These are phyloP conservation scores for Leptoclinus maculatus DNA, from an alignment of 2,797 vertebrate species.

Conservation along the genomic window DNA sequence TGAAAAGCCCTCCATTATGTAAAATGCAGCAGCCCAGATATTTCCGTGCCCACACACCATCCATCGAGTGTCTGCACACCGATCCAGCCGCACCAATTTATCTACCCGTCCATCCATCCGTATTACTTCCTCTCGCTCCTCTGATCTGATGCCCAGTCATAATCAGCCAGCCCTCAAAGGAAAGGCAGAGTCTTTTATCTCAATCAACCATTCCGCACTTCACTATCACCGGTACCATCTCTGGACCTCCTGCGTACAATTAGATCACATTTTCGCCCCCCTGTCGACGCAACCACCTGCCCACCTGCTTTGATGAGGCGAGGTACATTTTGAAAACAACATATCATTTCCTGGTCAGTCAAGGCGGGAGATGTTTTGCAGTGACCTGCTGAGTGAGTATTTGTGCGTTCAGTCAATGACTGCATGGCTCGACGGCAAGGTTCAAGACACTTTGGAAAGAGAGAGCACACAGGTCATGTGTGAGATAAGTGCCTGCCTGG, in stretches of 20 bases:
- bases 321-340: conserved; percentile 36
- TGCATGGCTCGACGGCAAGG: conserved; percentile 10
- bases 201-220: conserved; percentile 58
- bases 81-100: conserved; percentile 36
- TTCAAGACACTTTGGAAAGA: conserved; percentile 10
- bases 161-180: conserved; percentile 61
- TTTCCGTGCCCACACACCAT: conserved; percentile 46
- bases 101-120: conserved; percentile 50
- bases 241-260: conserved; percentile 50
- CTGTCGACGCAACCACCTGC: neutral
- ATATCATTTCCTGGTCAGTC: conserved; percentile 51
- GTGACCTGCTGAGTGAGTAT: conserved; percentile 41
- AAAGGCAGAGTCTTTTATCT: conserved; percentile 67
- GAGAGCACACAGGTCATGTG: conserved; percentile 18
- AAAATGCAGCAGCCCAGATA: conserved; percentile 46
- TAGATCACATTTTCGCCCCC: conserved; percentile 7
- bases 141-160: conserved; percentile 59
- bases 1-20: conserved; percentile 58
- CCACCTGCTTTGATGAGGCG: conserved; percentile 44
- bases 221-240: conserved; percentile 45
- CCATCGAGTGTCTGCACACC: conserved; percentile 42
- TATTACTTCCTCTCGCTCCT: conserved; percentile 45
- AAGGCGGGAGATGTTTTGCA: conserved; percentile 17
- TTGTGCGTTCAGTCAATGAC: conserved; percentile 29
- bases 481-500: conserved; percentile 1